Evolutionary conservation across 2,888 invertebrate genomes (phyloP).

Genomic region (Lacanobia oleracea): DNA sequence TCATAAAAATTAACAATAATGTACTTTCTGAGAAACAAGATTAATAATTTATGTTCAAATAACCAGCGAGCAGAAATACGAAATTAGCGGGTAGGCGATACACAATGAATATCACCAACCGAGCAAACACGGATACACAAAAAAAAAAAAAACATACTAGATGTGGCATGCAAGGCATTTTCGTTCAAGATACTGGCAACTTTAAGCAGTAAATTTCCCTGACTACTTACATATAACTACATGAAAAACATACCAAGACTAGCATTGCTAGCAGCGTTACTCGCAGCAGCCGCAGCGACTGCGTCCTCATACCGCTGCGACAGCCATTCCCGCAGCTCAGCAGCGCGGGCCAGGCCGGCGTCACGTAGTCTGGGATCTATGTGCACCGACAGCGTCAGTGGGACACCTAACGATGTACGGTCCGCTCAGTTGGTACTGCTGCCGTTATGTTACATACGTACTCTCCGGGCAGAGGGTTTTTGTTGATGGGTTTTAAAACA

Average conservation of each 20-base stretch:
- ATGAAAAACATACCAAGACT: constrained; percentile 72
- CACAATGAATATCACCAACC: no score
- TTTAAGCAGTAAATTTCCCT: no score
- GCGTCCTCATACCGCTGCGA: constrained; percentile 96
- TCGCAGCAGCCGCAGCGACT: constrained; percentile 93
- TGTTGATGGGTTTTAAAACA: no score
- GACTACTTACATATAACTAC: not conserved
- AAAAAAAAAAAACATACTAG: no score
- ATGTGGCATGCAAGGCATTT: no score
- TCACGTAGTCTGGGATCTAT: constrained; percentile 95
- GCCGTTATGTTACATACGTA: not conserved
- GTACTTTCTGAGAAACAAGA: no score
- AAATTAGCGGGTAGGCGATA: no score
- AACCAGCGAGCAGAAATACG: no score
- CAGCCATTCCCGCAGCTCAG: constrained; percentile 95
- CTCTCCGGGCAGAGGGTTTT: not conserved
- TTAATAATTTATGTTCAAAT: no score
- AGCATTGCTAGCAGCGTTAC: constrained; percentile 69
- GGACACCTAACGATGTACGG: constrained; percentile 74
- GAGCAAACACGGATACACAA: no score
- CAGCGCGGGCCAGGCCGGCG: constrained; percentile 93
- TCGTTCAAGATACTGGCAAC: no score
- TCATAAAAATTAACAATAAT: no score
- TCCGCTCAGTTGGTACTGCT: constrained; percentile 34
- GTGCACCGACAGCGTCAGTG: constrained; percentile 84